Conservation (phyloP, 35 echinoderm and acorn worm species). For the Diadema setosum region DNA sequence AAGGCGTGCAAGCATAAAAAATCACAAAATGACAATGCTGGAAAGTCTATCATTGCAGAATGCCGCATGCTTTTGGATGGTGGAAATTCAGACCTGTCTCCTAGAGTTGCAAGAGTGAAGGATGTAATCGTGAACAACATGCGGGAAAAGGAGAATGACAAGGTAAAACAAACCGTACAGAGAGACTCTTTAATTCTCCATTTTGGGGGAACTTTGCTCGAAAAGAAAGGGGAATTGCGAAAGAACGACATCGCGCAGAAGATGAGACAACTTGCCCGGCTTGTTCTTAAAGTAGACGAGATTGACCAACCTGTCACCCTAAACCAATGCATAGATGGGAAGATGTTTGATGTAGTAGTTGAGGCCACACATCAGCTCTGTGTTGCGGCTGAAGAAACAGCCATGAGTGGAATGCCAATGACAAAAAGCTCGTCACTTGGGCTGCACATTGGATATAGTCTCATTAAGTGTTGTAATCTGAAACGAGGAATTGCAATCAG, state of each 20-base stretch:
- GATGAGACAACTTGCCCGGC: neutral
- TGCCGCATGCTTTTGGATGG: conserved; percentile 18
- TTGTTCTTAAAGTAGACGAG: neutral
- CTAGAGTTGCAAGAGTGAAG: neutral
- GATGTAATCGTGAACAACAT: neutral
- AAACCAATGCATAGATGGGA: neutral
- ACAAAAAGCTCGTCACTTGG: neutral
- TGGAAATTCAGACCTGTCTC: neutral
- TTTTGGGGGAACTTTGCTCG: neutral
- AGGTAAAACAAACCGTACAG: neutral
- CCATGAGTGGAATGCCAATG: neutral
- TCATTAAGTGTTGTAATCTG: conserved; percentile 18
- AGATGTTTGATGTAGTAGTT: conserved; percentile 13
- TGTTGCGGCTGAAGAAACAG: neutral
- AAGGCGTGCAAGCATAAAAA: neutral
- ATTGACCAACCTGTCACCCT: neutral
- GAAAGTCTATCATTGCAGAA: neutral
- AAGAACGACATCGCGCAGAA: neutral
- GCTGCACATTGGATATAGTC: neutral
- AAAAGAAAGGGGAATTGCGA: neutral
- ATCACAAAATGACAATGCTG: neutral
- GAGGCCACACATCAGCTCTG: neutral
- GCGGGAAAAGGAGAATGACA: neutral
- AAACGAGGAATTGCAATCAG: conserved; percentile 30
- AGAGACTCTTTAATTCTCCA: neutral